These are phyloP conservation scores for Acanthurus lineatus DNA, from an alignment of 2,797 vertebrate species.

Conservation along the genomic window DNA sequence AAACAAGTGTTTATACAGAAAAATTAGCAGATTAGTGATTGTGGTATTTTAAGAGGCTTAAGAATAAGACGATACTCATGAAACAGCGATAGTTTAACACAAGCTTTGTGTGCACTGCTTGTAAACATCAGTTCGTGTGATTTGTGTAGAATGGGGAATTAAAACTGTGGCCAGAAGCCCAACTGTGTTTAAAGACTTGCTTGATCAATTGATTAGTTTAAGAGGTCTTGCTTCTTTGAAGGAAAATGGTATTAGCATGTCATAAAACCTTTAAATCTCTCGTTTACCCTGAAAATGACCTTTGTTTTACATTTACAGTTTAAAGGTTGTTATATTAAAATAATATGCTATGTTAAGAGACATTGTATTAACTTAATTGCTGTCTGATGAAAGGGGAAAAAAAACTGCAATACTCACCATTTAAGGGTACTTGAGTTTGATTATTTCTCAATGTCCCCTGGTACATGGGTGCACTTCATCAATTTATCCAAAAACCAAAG, in stretches of 20 bases:
- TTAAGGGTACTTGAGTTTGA: too few relatives aligned
- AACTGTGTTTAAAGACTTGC: not conserved
- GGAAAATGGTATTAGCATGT: not conserved
- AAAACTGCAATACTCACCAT: too few relatives aligned
- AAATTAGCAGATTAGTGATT: conserved; percentile 49
- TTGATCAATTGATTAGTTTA: not conserved
- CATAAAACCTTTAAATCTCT: not conserved
- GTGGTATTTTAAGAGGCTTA: conserved; percentile 74
- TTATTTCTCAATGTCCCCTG: too few relatives aligned
- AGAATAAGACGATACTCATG: conserved; percentile 37
- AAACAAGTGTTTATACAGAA: conserved; percentile 35
- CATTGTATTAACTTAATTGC: too few relatives aligned
- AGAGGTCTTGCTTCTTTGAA: not conserved
- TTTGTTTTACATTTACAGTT: not conserved
- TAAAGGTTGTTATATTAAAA: not conserved
- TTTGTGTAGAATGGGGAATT: conserved; percentile 4
- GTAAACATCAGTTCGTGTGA: conserved; percentile 49
- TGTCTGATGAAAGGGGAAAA: too few relatives aligned
- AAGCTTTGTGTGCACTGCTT: conserved; percentile 32
- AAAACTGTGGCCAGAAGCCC: not conserved
- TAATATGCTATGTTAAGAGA: too few relatives aligned
- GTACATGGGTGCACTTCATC: too few relatives aligned
- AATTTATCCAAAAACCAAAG: too few relatives aligned
- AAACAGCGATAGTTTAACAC: conserved; percentile 28
- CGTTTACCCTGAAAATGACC: not conserved